A percentile compares a stretch with the other conserved stretches of the same genome.
Conservation (phyloP, 2,888 invertebrate genomes). For the Sarcophaga caerulescens region DNA sequence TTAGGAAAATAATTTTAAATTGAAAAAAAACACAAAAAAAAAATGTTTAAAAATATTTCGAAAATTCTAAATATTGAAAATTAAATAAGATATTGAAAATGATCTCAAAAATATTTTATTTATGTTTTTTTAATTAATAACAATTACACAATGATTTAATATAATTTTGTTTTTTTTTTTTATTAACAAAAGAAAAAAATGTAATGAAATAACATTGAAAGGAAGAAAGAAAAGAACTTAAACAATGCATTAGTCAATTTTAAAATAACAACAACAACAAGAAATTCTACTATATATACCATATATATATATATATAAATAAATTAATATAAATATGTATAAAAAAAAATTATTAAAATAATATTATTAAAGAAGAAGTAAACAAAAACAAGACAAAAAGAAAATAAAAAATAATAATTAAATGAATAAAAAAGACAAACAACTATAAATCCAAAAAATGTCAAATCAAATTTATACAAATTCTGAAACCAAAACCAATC, state of each 20-base stretch:
- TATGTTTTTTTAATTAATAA: too few species aligned
- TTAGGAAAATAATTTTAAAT: too few species aligned
- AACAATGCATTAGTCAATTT: slow-evolving; percentile 65
- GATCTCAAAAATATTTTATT: too few species aligned
- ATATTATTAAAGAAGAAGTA: slow-evolving; percentile 11
- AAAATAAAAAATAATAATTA: slow-evolving; percentile 65
- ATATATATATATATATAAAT: slow-evolving; percentile 62
- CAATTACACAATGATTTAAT: background rate
- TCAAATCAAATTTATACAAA: slow-evolving; percentile 75
- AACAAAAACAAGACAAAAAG: slow-evolving; percentile 42
- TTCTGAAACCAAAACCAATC: slow-evolving; percentile 77
- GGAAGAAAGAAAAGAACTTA: slow-evolving; percentile 43
- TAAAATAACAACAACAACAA: slow-evolving; percentile 71
- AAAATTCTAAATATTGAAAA: too few species aligned
- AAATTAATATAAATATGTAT: slow-evolving; percentile 64
- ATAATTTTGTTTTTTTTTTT: background rate
- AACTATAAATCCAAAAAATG: slow-evolving; percentile 69
- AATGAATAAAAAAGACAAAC: slow-evolving; percentile 39
- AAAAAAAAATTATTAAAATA: slow-evolving; percentile 18
- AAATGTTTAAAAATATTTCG: too few species aligned
- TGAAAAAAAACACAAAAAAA: too few species aligned
- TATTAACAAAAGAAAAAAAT: background rate
- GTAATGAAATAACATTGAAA: slow-evolving; percentile 1
- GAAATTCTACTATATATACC: slow-evolving; percentile 18
- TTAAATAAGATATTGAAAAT: too few species aligned